Evolutionary conservation across 2,113 vertebrate genomes (phyloP).

Genomic region (Pollimyrus isidori): DNA sequence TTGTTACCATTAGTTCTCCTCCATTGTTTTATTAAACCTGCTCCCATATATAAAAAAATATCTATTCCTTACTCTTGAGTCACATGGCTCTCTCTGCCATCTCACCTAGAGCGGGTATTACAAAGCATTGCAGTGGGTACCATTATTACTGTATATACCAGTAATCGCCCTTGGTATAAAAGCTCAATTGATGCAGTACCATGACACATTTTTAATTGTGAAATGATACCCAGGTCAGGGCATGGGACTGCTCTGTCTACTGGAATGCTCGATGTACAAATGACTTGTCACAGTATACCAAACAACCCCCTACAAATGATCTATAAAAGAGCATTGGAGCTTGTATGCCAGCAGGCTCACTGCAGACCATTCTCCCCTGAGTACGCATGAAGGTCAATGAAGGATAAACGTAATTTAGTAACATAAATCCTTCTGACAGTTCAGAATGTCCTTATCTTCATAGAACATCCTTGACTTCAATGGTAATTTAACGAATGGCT

Average conservation of each 20-base stretch:
- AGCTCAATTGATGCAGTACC: background rate
- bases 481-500: slow-evolving; percentile 37
- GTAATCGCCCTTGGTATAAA: background rate
- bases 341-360: background rate
- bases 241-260: slow-evolving; percentile 37
- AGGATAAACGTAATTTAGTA: slow-evolving; percentile 31
- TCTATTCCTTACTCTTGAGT: background rate
- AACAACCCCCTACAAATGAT: background rate
- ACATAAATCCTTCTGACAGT: slow-evolving; percentile 35
- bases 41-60: background rate
- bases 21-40: background rate
- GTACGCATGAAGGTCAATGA: slow-evolving; percentile 37
- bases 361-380: slow-evolving; percentile 23
- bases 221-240: background rate
- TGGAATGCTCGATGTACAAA: slow-evolving; percentile 51
- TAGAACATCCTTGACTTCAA: slow-evolving; percentile 43
- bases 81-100: background rate
- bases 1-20: background rate
- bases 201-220: background rate
- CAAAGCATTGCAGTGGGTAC: background rate
- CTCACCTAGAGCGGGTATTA: background rate
- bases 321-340: background rate
- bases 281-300: slow-evolving; percentile 35
- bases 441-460: slow-evolving; percentile 35
- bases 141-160: background rate